A percentile compares a stretch with the other conserved stretches of the same genome.
Evolutionary conservation across 2,797 vertebrate species (phyloP).

Genomic region (Hozukius guyotensis): DNA sequence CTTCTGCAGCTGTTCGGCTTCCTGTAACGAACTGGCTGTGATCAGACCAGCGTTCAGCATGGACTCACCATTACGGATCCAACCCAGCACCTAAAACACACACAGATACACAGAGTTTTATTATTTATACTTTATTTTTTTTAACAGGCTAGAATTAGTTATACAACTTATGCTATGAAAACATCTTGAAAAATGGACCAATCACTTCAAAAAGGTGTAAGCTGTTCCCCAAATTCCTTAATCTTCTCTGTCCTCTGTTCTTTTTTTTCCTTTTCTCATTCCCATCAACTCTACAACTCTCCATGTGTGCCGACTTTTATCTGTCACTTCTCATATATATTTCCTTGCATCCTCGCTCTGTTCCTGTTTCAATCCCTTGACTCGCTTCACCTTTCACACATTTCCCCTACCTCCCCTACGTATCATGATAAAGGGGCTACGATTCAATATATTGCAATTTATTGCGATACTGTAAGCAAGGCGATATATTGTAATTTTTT

Average conservation of each 20-base stretch:
- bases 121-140: neutral
- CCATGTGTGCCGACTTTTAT: too few species aligned
- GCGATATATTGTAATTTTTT: too few species aligned
- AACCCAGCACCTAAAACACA: slow-evolving; percentile 91
- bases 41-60: slow-evolving; percentile 98
- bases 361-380: neutral
- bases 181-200: neutral
- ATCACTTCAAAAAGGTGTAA: neutral
- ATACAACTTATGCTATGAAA: neutral
- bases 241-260: neutral
- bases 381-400: neutral
- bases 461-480: too few species aligned
- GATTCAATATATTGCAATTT: too few species aligned
- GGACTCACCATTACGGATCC: slow-evolving; percentile 99
- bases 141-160: neutral
- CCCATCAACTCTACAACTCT: neutral
- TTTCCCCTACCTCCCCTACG: neutral
- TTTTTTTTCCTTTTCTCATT: neutral
- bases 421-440: too few species aligned
- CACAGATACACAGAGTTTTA: neutral
- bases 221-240: neutral
- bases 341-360: neutral
- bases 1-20: slow-evolving; percentile 96
- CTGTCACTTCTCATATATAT: neutral
- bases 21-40: slow-evolving; percentile 96